These are phyloP conservation scores for Drosophila arizonae DNA, from an alignment of 1,140 invertebrate species.

Conservation along the genomic window DNA sequence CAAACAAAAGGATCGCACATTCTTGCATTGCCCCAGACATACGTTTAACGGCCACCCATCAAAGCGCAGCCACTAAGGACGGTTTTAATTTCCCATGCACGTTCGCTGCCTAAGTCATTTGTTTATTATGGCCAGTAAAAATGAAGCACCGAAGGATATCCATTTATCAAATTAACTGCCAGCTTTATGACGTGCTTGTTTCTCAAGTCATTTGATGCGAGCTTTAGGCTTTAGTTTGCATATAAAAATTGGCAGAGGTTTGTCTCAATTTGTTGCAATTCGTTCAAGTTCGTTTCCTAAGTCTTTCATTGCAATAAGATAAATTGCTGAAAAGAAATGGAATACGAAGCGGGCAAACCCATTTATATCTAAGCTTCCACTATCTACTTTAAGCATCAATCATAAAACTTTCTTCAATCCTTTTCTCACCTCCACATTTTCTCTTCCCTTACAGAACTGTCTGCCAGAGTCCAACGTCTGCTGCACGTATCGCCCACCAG, in stretches of 20 bases:
- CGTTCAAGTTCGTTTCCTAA: neutral
- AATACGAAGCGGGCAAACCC: no score
- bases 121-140: neutral
- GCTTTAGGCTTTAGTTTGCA: neutral
- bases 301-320: neutral
- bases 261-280: neutral
- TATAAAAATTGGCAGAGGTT: neutral
- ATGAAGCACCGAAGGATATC: neutral
- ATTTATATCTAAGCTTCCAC: no score
- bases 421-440: neutral
- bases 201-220: neutral
- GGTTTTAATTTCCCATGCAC: neutral
- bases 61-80: neutral
- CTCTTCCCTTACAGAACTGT: conserved; percentile 60
- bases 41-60: neutral
- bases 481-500: conserved; percentile 64
- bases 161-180: neutral
- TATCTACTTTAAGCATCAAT: no score
- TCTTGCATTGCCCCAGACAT: neutral
- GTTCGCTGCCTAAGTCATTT: neutral
- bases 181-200: neutral
- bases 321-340: no score
- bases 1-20: neutral
- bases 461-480: conserved; percentile 66
- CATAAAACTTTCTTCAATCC: neutral